Evolutionary conservation across 2,113 vertebrate species (phyloP).

Genomic region (Corynorhinus townsendii): DNA sequence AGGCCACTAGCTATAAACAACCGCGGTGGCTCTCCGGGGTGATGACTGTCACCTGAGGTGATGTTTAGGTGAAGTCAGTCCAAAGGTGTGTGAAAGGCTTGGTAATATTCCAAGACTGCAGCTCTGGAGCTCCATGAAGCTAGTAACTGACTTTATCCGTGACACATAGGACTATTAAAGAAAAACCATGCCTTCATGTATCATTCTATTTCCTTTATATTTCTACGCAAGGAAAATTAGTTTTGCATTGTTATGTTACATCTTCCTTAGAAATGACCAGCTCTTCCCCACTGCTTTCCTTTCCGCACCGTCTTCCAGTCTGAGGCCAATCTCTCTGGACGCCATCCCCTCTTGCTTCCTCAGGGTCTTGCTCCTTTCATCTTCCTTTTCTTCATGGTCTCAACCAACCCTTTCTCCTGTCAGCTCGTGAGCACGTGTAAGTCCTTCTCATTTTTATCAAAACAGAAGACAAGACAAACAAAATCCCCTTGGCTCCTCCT

Average conservation of each 20-base stretch:
- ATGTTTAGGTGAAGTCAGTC: background rate
- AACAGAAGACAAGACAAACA: background rate
- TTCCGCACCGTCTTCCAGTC: background rate
- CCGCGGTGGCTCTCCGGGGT: background rate
- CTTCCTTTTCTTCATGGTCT: background rate
- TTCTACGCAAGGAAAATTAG: background rate
- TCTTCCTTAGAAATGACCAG: background rate
- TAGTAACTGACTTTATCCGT: background rate
- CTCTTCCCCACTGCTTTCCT: background rate
- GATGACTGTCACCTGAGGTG: background rate
- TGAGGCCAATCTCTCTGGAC: background rate
- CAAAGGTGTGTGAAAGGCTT: background rate
- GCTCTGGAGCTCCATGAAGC: background rate
- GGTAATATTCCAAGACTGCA: background rate
- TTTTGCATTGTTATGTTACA: background rate
- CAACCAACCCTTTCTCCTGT: background rate
- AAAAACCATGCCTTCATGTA: background rate
- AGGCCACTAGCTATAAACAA: background rate
- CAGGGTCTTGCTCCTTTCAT: background rate
- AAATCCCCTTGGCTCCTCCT: background rate
- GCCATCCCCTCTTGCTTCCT: background rate
- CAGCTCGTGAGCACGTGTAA: rapidly evolving
- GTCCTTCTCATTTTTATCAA: background rate
- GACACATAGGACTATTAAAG: background rate
- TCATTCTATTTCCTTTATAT: background rate